These are phyloP conservation scores for Bergia puertoricense DNA, from an alignment of 92 coral and sea anemone species.

Conservation along the genomic window DNA sequence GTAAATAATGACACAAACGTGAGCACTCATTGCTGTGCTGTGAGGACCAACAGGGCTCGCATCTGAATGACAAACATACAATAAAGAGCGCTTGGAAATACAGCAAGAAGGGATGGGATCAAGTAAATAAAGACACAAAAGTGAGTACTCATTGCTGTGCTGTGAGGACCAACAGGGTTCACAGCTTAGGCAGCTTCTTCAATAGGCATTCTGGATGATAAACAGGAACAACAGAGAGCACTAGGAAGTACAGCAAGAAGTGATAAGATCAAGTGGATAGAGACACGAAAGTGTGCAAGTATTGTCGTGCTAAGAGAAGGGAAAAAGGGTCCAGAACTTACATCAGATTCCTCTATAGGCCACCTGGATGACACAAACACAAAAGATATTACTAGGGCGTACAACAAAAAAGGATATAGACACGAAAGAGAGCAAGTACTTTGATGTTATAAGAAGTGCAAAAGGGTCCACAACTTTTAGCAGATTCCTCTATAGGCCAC, in stretches of 20 bases:
- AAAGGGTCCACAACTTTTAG: constrained; percentile 52
- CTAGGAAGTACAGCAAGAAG: neutral
- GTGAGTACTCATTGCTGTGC: no score
- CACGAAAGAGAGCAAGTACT: no score
- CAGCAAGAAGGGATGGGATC: neutral
- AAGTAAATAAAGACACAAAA: neutral
- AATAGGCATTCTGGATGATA: constrained; percentile 38
- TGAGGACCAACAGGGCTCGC: neutral
- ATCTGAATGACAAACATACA: constrained; percentile 13
- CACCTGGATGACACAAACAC: constrained; percentile 25
- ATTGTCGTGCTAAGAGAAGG: neutral
- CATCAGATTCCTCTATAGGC: constrained; percentile 80
- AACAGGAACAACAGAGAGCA: neutral
- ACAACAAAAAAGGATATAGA: no score
- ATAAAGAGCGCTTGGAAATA: no score
- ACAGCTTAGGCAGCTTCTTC: constrained; percentile 80
- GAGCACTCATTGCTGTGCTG: neutral
- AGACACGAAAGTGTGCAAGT: neutral
- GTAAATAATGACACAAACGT: neutral
- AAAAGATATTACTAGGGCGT: no score
- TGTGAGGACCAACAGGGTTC: neutral
- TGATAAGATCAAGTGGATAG: neutral
- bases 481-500: constrained; percentile 72
- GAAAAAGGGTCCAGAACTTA: constrained; percentile 36
- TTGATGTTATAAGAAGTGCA: no score